Evolutionary conservation across 2,113 vertebrate genomes (phyloP), one percentile per base, ranked within the genome.

Genomic region (Mormoops blainvillei): DNA sequence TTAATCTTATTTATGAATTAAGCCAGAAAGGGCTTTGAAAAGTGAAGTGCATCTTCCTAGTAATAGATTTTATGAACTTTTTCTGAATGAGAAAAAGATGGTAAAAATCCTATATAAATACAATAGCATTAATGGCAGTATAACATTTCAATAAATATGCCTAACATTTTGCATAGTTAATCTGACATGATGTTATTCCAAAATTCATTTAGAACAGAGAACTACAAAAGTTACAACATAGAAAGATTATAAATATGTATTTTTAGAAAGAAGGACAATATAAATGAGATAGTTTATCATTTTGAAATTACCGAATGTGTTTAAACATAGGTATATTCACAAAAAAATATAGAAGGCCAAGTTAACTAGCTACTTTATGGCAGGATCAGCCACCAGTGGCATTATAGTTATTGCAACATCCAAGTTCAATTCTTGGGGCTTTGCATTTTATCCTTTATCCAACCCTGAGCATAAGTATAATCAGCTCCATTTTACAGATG

Each of bases 1-100:
- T 81, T 82, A 71, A 91, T 89, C 58, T 96, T 92, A 93, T 95
- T 96, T 89, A 89, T 95, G 54, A 91, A 82, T 71, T 65, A 88
- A 89, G 20, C 16, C 22, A 67, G 54, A 93, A 70, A 89, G 15
- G 7, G 38, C 54, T 88, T 87, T 84, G 20, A 91, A 87, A 10
- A 86, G 11, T 54, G 33, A 84, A 22, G 3, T 50, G 0, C 83
- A 87, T 63, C 19, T 54, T 1, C 2, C 36, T 91, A 70, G 5
- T 58, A 24, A 61, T 20, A 70, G 3, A 87, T 78, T 77, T 88
- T 36, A 93, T 78, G 22, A 73, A 67, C n/a, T 0, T 9, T 87
- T 90, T 91, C 45, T 73, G 28, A 95, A 86, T 71, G 26, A 24
- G 20, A 43, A 54, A 93, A 87, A 31, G 1, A 22, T 20, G 56